Conservation (phyloP, 2,797 vertebrate genomes). For the Malurus leucopterus region DNA sequence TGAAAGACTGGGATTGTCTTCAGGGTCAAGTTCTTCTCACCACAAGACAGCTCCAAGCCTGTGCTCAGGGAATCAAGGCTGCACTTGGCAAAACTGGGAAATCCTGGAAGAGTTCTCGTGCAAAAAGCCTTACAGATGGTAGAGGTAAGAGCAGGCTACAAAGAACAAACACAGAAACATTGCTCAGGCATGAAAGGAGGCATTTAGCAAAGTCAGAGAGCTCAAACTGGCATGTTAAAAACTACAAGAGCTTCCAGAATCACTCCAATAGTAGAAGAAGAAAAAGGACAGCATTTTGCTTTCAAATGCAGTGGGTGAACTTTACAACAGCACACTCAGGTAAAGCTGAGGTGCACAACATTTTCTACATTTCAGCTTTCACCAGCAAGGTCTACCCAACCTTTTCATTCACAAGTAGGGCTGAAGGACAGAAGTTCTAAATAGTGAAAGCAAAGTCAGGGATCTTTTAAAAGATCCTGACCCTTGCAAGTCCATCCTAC, state of each 20-base stretch:
- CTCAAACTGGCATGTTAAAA: neutral
- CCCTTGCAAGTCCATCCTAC: neutral
- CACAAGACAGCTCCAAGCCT: neutral
- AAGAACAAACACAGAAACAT: rapidly evolving
- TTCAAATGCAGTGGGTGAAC: neutral
- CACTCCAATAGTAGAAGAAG: neutral
- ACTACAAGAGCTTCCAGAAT: neutral
- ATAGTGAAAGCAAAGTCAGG: neutral
- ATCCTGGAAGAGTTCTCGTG: neutral
- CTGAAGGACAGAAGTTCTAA: neutral
- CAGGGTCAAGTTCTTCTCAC: neutral
- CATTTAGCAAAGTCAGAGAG: neutral
- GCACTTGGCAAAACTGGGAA: neutral
- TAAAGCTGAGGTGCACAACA: neutral
- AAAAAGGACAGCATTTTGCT: rapidly evolving
- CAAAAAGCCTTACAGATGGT: neutral
- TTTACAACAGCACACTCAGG: neutral
- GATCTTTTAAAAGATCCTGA: neutral
- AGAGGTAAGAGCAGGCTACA: neutral
- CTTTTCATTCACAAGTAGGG: neutral
- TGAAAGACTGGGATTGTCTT: neutral
- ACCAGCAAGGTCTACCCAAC: neutral
- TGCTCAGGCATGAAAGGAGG: neutral
- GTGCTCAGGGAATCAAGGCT: neutral
- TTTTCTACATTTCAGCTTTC: neutral